Base-by-base conservation (phyloP, 2,113 vertebrate species). In the Eubucco bourcierii region DNA sequence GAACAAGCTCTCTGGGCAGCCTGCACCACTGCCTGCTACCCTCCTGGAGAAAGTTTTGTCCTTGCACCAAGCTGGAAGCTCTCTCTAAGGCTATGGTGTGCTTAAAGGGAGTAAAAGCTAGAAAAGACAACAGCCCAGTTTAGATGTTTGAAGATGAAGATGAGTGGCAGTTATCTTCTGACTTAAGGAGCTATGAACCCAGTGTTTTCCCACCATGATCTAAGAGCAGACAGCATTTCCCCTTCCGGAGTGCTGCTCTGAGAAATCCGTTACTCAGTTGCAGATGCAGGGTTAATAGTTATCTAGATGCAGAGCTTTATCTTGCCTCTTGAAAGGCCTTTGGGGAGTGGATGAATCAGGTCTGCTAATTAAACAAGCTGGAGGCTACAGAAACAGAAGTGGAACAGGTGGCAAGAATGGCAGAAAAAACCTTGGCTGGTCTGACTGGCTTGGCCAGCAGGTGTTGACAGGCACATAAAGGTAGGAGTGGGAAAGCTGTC, bases 211-310 rank as follows among this genome's bases (percentile, higher is more conserved):
- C 5, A 1, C 7, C 2, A 3, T 37, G 63, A 11, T 44, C 2
- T 14, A 17, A 61, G 25, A 77, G 33, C 33, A 29, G 52, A 63
- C 19, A 52, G 33, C 50, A 8, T 84, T 93, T 87, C 29, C 47
- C 12, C 46, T 31, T 7, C 2, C 7, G 13, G 25, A 33, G 63
- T 20, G 58, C 70, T 66, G 33, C 86, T 65, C 70, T 92, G 60
- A 90, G 63, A 92, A 92, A 79, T 27, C 12, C 55, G n/a, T 87
- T 66, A 88, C 64, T 82, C 10, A 41, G 74, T 52, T 92, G 84
- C 63, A 79, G 72, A 58, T 90, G 61, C 63, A 77, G 67, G 71
- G 59, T 89, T 96, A 92, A 93, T 81, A 65, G 90, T 90, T 96
- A 90, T 31, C 92, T 84, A 88, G 86, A 65, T 17, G 7, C 0